phyloP scores from a whole-genome alignment of 2,113 vertebrate species.

The Equus przewalskii region DNA sequence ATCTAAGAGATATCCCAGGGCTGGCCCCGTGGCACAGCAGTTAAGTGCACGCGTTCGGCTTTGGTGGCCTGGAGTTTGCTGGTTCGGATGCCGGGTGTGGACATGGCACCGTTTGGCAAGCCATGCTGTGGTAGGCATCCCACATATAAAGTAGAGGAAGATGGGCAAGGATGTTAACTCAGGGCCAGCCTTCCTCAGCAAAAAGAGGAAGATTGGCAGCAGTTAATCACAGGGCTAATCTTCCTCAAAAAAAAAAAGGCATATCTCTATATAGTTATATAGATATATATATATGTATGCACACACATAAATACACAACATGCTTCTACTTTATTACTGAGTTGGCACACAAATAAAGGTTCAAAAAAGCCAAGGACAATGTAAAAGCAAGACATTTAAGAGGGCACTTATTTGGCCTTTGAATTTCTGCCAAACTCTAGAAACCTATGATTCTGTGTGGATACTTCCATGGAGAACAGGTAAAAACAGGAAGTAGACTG shows the following conservation, averaged over 20 bases:
- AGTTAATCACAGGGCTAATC: too few species aligned
- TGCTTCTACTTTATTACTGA: neutral
- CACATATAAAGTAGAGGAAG: too few species aligned
- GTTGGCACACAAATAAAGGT: neutral
- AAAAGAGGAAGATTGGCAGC: too few species aligned
- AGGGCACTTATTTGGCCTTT: neutral
- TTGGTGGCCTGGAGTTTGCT: too few species aligned
- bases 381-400: neutral
- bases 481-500: neutral
- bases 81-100: too few species aligned
- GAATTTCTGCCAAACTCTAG: neutral
- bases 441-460: neutral
- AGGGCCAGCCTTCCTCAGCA: too few species aligned
- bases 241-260: too few species aligned
- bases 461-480: neutral
- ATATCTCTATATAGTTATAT: neutral
- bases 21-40: too few species aligned
- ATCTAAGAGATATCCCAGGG: neutral
- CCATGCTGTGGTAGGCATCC: too few species aligned
- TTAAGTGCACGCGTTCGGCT: too few species aligned
- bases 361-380: neutral
- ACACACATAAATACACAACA: neutral
- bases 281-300: neutral
- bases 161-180: too few species aligned
- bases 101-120: too few species aligned